phyloP scores from a whole-genome alignment of 2,888 invertebrate genomes.

The Colostygia pectinataria region DNA sequence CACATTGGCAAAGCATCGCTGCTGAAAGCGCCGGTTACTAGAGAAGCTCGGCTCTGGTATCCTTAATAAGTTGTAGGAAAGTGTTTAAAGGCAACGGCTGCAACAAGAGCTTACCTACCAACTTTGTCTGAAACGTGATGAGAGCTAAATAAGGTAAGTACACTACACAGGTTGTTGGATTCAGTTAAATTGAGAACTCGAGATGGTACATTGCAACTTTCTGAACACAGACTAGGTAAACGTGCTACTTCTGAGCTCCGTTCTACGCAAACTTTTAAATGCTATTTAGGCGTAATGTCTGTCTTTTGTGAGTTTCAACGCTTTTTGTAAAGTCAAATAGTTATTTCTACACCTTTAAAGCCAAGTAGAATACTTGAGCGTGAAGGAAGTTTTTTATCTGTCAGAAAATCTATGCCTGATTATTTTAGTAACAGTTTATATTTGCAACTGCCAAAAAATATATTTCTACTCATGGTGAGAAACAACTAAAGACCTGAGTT shows the following conservation, averaged over 20 bases:
- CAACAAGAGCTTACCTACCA: conserved; percentile 15
- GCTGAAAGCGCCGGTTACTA: conserved; percentile 45
- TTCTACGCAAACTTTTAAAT: conserved; percentile 7
- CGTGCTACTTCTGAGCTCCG: conserved; percentile 3
- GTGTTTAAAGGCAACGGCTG: conserved; percentile 20
- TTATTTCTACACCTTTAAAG: background rate
- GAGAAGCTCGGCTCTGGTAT: conserved; percentile 23
- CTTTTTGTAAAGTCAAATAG: background rate
- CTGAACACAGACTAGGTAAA: conserved; percentile 6
- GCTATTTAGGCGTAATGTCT: conserved; percentile 9
- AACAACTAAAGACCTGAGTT: too few relatives aligned
- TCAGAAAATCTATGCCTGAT: too few relatives aligned
- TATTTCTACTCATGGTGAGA: too few relatives aligned
- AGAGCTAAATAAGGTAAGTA: conserved; percentile 20
- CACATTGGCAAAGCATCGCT: conserved; percentile 50
- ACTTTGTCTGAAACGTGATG: conserved; percentile 21
- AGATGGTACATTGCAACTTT: conserved; percentile 15
- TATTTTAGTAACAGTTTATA: too few relatives aligned
- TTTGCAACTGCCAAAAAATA: too few relatives aligned
- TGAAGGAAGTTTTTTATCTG: too few relatives aligned
- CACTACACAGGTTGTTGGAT: conserved; percentile 15
- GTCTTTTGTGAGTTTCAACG: background rate
- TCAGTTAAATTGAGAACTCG: conserved; percentile 17
- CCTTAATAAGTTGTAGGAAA: conserved; percentile 18
- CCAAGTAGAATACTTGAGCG: too few relatives aligned